Conservation (phyloP, 1,140 invertebrate genomes). For the Cydia pomonella region DNA sequence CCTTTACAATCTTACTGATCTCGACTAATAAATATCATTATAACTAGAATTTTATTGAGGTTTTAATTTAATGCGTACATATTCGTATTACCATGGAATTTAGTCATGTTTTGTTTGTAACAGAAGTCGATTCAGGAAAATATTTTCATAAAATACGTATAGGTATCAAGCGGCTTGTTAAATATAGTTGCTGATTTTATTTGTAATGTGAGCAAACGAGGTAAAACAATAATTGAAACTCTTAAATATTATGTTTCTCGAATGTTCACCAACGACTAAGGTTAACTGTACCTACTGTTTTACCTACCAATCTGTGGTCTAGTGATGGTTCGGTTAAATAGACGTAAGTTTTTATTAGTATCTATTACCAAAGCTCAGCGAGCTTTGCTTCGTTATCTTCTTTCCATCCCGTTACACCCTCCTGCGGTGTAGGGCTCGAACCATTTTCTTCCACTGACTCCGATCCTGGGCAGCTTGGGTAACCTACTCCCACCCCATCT, state of each 20-base stretch:
- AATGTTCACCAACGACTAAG: no score
- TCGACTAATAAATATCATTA: slow-evolving; percentile 43
- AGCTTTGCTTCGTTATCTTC: no score
- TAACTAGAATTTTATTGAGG: slow-evolving; percentile 36
- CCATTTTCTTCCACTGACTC: no score
- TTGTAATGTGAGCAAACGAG: neutral
- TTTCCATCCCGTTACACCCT: no score
- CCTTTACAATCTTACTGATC: slow-evolving; percentile 35
- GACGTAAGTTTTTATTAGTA: no score
- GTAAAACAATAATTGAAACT: neutral
- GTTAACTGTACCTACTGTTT: neutral
- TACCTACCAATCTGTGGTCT: neutral
- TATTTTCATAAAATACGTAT: neutral
- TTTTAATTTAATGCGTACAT: neutral
- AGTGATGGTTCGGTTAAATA: no score
- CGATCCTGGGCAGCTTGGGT: no score
- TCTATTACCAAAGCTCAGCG: no score
- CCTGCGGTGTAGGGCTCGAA: no score
- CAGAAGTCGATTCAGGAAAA: neutral
- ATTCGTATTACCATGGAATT: slow-evolving; percentile 2
- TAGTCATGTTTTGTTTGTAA: slow-evolving; percentile 1
- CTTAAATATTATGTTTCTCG: neutral
- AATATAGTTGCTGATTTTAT: neutral
- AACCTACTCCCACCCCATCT: no score
- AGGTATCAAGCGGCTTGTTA: neutral